phyloP scores from a whole-genome alignment of 2,888 invertebrate genomes.

The Xanthorhoe designata region DNA sequence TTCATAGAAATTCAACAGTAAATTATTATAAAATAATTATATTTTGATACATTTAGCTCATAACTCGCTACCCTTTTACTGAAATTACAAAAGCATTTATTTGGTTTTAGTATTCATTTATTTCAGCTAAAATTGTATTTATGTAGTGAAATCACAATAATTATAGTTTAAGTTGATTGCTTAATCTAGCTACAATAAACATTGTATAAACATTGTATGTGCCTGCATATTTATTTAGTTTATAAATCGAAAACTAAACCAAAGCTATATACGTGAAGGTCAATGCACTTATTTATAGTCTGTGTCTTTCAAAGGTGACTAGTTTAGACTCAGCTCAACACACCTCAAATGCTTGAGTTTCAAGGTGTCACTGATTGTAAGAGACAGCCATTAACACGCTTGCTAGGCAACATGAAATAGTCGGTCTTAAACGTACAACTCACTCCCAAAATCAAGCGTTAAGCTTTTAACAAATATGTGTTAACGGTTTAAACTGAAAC shows the following conservation, averaged over 20 bases:
- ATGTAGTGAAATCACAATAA: no score
- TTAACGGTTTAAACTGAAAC: conserved; percentile 10
- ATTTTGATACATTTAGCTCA: no score
- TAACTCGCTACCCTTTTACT: no score
- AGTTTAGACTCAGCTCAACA: neutral
- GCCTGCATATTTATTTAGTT: neutral
- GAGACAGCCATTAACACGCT: neutral
- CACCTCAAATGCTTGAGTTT: neutral
- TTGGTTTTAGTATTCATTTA: no score
- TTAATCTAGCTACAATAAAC: no score
- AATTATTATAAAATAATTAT: no score
- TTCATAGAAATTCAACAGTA: no score
- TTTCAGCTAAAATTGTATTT: no score
- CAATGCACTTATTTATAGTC: neutral
- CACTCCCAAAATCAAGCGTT: neutral
- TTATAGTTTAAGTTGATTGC: no score
- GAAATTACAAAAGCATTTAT: no score
- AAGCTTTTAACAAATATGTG: conserved; percentile 25
- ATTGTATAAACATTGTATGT: no score
- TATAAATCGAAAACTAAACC: conserved; percentile 7
- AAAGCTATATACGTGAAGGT: neutral
- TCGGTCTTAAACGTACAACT: neutral
- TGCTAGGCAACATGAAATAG: neutral
- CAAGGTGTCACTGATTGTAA: neutral
- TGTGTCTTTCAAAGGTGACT: neutral